Evolutionary conservation across 1,140 invertebrate genomes (phyloP).

Genomic region (Limonius californicus): DNA sequence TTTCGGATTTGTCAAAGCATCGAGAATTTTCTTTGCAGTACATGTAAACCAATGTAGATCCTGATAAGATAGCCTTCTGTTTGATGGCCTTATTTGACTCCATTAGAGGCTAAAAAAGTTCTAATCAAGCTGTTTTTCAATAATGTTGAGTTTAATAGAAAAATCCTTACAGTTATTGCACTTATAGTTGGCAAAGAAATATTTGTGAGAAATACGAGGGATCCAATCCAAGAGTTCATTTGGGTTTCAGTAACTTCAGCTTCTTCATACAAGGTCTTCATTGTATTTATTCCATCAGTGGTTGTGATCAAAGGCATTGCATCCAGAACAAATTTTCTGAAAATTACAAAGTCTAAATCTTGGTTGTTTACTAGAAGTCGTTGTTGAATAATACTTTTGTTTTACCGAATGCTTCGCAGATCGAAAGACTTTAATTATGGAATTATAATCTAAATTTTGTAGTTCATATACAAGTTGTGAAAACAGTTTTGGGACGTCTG

Average conservation of each 20-base stretch:
- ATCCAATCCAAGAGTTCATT: slow-evolving; percentile 56
- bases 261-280: slow-evolving; percentile 57
- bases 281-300: slow-evolving; percentile 54
- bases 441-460: slow-evolving; percentile 44
- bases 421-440: background rate
- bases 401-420: slow-evolving; percentile 8
- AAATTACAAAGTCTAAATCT: slow-evolving; percentile 11
- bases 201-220: slow-evolving; percentile 52
- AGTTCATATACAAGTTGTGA: slow-evolving; percentile 50
- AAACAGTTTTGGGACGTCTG: slow-evolving; percentile 50
- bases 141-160: too few species aligned
- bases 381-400: slow-evolving; percentile 17
- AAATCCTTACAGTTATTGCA: background rate
- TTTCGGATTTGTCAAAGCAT: background rate
- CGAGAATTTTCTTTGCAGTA: background rate
- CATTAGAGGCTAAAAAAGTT: background rate
- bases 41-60: background rate
- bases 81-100: background rate
- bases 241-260: slow-evolving; percentile 48
- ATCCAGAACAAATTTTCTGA: slow-evolving; percentile 54
- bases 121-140: too few species aligned
- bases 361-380: background rate
- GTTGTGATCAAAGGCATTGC: slow-evolving; percentile 60
- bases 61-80: background rate
- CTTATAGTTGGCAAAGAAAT: background rate